Conservation (phyloP, 2,113 vertebrate species). For the Muntiacus reevesi region DNA sequence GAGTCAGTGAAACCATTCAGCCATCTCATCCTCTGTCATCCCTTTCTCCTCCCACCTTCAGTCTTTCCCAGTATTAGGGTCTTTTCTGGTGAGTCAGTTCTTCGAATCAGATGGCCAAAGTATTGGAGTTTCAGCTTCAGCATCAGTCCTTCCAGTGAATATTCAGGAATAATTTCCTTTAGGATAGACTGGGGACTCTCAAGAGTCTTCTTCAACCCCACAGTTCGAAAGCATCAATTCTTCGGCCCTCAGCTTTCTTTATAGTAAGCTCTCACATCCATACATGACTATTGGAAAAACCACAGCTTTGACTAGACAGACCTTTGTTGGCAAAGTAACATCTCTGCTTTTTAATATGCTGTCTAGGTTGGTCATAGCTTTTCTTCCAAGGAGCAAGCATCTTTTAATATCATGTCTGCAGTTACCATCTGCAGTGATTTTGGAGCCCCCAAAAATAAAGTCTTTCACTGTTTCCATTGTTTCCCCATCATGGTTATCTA, state of each 20-base stretch:
- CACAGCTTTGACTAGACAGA: background rate
- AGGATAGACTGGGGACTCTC: background rate
- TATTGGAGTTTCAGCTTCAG: background rate
- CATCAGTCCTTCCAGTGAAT: background rate
- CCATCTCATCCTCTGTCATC: background rate
- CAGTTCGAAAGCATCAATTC: background rate
- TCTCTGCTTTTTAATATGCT: background rate
- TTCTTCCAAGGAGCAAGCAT: background rate
- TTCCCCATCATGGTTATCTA: background rate
- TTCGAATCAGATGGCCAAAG: background rate
- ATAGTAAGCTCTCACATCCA: background rate
- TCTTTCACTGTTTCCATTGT: background rate
- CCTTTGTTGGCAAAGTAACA: background rate
- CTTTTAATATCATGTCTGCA: background rate
- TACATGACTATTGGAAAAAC: background rate
- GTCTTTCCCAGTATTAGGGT: background rate
- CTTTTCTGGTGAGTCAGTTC: background rate
- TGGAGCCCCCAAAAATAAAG: rapidly evolving
- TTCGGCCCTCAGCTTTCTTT: background rate
- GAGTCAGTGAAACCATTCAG: background rate
- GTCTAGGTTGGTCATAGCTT: background rate
- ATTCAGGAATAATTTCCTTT: background rate
- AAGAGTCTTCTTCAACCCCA: background rate
- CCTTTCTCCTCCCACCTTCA: background rate
- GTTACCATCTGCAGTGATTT: background rate